Evolutionary conservation across 2,113 vertebrate genomes (phyloP), one percentile per base, ranked within the genome.

Genomic region (Notothenia coriiceps): DNA sequence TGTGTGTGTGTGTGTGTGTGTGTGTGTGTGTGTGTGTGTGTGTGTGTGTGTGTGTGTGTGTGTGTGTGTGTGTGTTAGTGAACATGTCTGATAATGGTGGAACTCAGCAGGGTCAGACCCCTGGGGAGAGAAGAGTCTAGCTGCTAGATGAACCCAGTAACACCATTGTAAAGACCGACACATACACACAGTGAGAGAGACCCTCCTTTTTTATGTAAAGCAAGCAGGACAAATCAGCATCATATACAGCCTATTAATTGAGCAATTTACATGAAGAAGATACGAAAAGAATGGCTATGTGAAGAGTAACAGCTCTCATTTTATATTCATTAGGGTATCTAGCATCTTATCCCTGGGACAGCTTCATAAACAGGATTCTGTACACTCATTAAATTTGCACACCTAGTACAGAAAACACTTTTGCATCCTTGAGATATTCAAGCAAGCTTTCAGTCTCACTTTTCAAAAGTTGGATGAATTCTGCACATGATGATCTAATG

Each of bases 121-220:
- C 46, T 9, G 13, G 62, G 44, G 62, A 64, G 44, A 65, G 33
- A 44, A 22, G n/a, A 70, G 67, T 51, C 25, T 49, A 43, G 49
- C 52, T 49, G 29, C n/a, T 61, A 47, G 66, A 73, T 67, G 69
- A 80, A 80, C 73, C 55, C 72, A 51, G 43, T 80, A 56, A 72
- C 83, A 77, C 29, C 55, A 20, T n/a, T n/a, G 56, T 25, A 22
- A 5, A 35, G 18, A 11, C 50, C 35, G 47, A 9, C 56, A 73
- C 61, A 51, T 9, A 50, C 51, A 71, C 17, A 56, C 60, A 2
- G n/a, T 14, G n/a, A n/a, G n/a, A n/a, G 33, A 62, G 35, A 35
- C 35, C 10, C 18, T 29, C 40, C 56, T 14, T 29, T 57, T 43
- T 13, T 0, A 73, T 33, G 12, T 5, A 20, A 35, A 43, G 6